phyloP scores from a whole-genome alignment of 2,113 vertebrate genomes.

The Pygoscelis antarcticus region DNA sequence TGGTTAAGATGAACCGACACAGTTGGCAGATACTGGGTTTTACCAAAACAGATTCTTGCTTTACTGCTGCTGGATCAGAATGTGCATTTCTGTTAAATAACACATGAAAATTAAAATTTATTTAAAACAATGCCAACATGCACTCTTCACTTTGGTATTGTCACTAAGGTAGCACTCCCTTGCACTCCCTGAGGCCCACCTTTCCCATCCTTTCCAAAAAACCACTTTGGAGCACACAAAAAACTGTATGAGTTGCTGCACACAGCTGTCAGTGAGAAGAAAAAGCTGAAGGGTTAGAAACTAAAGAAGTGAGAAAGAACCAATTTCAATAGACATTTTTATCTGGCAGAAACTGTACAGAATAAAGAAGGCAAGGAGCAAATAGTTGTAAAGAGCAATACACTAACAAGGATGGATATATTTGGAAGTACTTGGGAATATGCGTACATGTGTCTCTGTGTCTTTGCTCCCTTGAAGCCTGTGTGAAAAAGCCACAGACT shows the following conservation, averaged over 20 bases:
- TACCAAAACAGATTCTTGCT: background rate
- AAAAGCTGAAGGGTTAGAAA: background rate
- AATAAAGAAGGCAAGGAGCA: background rate
- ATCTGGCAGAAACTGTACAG: background rate
- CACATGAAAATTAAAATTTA: background rate
- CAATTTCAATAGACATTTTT: background rate
- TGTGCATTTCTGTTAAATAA: background rate
- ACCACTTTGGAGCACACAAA: fast-evolving
- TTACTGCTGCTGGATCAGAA: background rate
- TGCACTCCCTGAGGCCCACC: background rate
- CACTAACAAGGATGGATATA: background rate
- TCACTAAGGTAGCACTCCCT: background rate
- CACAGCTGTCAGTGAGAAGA: background rate
- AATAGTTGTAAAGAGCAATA: background rate
- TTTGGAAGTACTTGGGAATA: background rate
- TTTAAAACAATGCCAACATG: background rate
- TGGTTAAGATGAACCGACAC: background rate
- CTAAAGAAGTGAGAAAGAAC: background rate
- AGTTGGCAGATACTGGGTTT: background rate
- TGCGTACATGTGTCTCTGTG: background rate
- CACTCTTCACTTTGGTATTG: background rate
- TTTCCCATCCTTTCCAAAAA: background rate
- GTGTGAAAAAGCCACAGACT: background rate
- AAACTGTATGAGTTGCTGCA: background rate
- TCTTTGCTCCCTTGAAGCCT: background rate